Evolutionary conservation across 2,888 invertebrate genomes (phyloP), one percentile per base, ranked within the genome.

Genomic region (Tribolium freemani): DNA sequence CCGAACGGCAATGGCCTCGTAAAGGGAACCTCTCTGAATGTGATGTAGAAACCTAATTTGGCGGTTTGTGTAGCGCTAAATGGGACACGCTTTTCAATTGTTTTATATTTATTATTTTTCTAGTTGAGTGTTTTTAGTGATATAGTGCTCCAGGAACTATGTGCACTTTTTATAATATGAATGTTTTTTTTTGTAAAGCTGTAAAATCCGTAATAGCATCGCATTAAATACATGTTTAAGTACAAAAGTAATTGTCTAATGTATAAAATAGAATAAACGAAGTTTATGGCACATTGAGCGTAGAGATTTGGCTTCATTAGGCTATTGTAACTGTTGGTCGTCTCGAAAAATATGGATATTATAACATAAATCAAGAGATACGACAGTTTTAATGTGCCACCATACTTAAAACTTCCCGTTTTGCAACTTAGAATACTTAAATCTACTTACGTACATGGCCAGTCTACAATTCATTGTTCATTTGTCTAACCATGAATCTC

Each of bases 1-100:
- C 10, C 77, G 84, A 68, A 83, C 86, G 60, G 81, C 84, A 58
- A 74, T 84, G 74, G 77, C 83, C 48, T 84, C 84, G 57, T 85
- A 84, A 83, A 54, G 38, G 11, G 26, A 46, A 16, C 16, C 48
- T 13, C 11, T 48, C 11, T 48, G 10, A 58, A 58, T 58, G 58
- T 58, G 58, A 58, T 58, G 45, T 48, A 51, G 64, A 63, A 63
- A 1, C 31, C 44, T 3, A 5, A 26, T 26, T 26, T 26, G 26
- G 5, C 26, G 26, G 26, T 26, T 3, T 26, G 9, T 44, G 26
- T 66, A 54, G 50, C 13, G 21, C 45, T 10, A 21, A 10, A 16
- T 45, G 2, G 58, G 48, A 61, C 48, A 21, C 13, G 16, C 54
- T 54, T 54, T 63, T 64, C n/a, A 38, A 30, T 72, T 56, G 51